Base-by-base conservation (phyloP, 2,113 vertebrate species). In the Cnemophilus loriae region DNA sequence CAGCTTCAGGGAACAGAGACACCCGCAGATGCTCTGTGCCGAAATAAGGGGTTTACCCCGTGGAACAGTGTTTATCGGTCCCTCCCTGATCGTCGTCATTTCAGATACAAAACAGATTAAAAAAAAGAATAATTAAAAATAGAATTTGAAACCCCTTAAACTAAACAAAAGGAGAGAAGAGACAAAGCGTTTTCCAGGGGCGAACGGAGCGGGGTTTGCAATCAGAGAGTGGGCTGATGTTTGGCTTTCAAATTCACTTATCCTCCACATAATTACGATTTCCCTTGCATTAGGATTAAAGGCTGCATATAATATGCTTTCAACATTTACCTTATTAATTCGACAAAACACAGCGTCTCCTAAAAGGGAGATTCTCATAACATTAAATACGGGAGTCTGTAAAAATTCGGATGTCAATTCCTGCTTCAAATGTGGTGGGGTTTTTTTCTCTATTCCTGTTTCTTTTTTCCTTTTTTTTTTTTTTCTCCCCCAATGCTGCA, bases 231-330 rank as follows among this genome's bases (percentile, higher is more conserved):
- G 75, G 42, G 94, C 46, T 93, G 90, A 87, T 90, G 90, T 79
- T 94, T 76, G 93, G 70, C 86, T 96, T 94, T 95, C 90, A 90
- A 76, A 94, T 94, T 95, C 96, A 87, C 87, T 95, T 89, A 95
- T 94, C 91, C 94, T 77, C 76, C 78, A 52, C 81, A 70, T 87
- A 97, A 96, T 96, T 96, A 94, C 44, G 87, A 89, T 91, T 92
- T 95, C 87, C 80, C 87, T 93, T 95, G 89, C 96, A 94, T 97
- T 95, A 94, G 96, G 96, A 97, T 97, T 97, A 97, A 96, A 89
- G 81, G 41, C 93, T 89, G 76, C 68, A 22, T 67, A 74, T 97
- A 96, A 95, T 95, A 90, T 95, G 94, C 95, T 97, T 82, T 95
- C 83, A 94, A 87, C 95, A 90, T 96, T 96, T 52, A 96, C 97